Base-by-base conservation (phyloP, 1,140 invertebrate species). In the Ditylenchus dipsaci region DNA sequence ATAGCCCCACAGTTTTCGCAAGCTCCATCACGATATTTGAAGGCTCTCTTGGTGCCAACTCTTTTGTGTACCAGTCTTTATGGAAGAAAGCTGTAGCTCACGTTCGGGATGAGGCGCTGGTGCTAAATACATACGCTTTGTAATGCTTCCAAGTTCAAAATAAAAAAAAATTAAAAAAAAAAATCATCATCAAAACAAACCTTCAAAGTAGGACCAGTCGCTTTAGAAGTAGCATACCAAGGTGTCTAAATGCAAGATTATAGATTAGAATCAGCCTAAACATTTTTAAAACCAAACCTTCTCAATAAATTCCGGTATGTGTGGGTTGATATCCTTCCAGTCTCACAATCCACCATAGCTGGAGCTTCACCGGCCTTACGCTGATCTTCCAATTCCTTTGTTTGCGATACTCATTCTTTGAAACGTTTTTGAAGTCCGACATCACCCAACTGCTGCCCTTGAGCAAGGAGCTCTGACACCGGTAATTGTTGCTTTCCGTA, bases 241-340 rank as follows among this genome's bases (percentile, higher is more conserved):
- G 96, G 96, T 0, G 94, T 94, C 70, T 38, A 38, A 38, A 38
- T 5, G 33, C 33, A 38, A 38, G 33, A 38, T 11, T 5, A 38
- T 38, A 38, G 11, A 38, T 5, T 38, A 5, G 3, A 38, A 11
- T 38, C 11, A 3, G 11, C n/a, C n/a, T n/a, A n/a, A n/a, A n/a
- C 11, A 38, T 38, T 38, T 38, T 38, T 5, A 38, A 11, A 5
- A 38, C 3, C 33, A 11, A 5, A 38, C 33, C 33, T 91, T 89
- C 68, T 95, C 92, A 79, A 99, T 99, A 80, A 99, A 99, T 83
- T 98, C 95, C 0, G 96, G 96, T 82, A 99, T 98, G 78, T 99
- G 96, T 1, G 96, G 96, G 86, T 99, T 99, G 56, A 99, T 99
- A 82, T 99, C 81, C 89, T 85, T 84, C 86, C 87, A 75, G 94